Base-by-base conservation (phyloP, 1,140 invertebrate species). In the Aphidius ervi region DNA sequence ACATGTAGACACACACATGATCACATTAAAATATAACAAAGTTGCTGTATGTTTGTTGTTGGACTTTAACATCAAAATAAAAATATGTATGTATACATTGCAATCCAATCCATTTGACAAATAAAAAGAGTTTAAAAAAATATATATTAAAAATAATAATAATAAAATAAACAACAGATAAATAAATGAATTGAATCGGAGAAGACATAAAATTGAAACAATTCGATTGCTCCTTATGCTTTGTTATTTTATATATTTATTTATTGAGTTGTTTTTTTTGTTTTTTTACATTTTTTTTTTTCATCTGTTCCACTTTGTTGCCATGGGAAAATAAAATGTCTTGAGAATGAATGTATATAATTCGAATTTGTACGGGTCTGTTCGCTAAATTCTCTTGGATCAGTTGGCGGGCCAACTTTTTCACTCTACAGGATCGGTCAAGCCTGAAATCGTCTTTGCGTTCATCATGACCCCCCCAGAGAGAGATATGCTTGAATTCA, bases 391-490 rank as follows among this genome's bases (percentile, higher is more conserved):
- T 41, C 52, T 54, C 52, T 54, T 40, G 52, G 39, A 54, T 57
- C 56, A 57, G 56, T 60, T 52, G 59, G 59, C 37, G 39, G 43
- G 31, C 45, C 64, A 71, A 76, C 58, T 76, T 75, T 75, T 77
- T 74, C 72, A 76, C 71, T 74, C 72, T 74, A 65, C 67, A 64
- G 63, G 67, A 60, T 63, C 72, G 72, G 69, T 73, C 71, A 74
- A 68, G 68, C 71, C 72, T 74, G 73, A 76, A 76, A 77, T 76
- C 69, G 70, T 63, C 65, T 63, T 63, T 68, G 23, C 2, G 4
- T 31, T 31, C 23, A 31, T 31, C 23, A 31, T 4, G 23, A 31
- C 23, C 23, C 23, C 23, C 23, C 23, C 23, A 31, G 23, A 3
- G 23, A 31, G 4, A 31, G 23, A 31, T 31, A 31, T 31, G 23